These are phyloP conservation scores for Pandion haliaetus DNA, from an alignment of 2,113 vertebrate genomes.

Conservation along the genomic window DNA sequence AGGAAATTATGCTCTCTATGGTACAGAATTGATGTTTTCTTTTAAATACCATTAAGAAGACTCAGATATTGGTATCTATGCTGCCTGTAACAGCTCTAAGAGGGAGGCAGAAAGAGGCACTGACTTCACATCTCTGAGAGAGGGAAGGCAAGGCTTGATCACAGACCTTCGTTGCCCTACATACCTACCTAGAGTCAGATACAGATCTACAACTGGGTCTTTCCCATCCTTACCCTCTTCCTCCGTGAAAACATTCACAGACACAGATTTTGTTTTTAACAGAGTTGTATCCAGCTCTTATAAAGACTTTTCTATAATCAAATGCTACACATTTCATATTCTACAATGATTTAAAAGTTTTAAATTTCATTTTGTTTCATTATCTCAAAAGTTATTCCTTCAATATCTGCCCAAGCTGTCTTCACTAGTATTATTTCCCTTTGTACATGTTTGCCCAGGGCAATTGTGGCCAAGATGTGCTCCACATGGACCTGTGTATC, in stretches of 20 bases:
- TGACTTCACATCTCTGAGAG: neutral
- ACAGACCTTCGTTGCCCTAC: rapidly evolving
- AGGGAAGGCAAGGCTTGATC: neutral
- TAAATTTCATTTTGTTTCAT: neutral
- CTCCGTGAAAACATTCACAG: neutral
- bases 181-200: neutral
- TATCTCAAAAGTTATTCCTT: neutral
- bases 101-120: neutral
- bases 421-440: neutral
- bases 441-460: neutral
- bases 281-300: neutral
- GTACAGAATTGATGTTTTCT: neutral
- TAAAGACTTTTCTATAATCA: neutral
- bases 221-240: neutral
- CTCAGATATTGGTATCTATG: neutral
- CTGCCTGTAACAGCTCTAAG: neutral
- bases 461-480: neutral
- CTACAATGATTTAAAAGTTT: neutral
- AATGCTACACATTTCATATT: neutral
- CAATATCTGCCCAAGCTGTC: neutral
- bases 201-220: neutral
- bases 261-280: neutral
- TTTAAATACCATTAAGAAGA: neutral
- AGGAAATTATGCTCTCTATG: neutral
- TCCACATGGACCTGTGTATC: neutral